These are phyloP conservation scores for Nasonia vitripennis DNA, from an alignment of 1,140 invertebrate species.

Conservation along the genomic window DNA sequence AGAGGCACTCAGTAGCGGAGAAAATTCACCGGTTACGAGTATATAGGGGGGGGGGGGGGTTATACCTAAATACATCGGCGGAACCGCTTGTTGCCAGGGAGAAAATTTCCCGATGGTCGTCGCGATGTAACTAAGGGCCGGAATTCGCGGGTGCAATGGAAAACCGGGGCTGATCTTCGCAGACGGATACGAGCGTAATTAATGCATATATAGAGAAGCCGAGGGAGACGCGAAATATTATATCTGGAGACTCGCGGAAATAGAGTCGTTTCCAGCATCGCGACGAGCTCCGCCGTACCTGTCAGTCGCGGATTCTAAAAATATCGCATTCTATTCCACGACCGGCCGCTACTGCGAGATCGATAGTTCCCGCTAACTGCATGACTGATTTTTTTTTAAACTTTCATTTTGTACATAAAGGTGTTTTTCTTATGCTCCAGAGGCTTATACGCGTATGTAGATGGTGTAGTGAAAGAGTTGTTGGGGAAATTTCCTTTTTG, in stretches of 20 bases:
- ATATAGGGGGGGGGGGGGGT: not conserved
- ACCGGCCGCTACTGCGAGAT: constrained; percentile 11
- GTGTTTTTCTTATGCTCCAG: too few species aligned
- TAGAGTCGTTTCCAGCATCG: constrained; percentile 58
- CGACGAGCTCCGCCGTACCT: constrained; percentile 52
- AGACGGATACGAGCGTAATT: constrained; percentile 43
- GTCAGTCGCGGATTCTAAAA: constrained; percentile 60
- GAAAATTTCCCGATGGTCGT: not conserved
- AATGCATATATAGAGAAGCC: constrained; percentile 30
- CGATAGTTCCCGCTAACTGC: constrained; percentile 40
- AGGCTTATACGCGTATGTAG: too few species aligned
- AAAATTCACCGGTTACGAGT: not conserved
- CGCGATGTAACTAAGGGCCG: not conserved
- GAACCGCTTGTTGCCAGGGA: not conserved
- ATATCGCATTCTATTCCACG: constrained; percentile 53
- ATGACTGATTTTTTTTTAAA: not conserved
- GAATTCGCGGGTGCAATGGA: not conserved
- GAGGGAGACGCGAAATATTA: not conserved
- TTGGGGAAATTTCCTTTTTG: not conserved
- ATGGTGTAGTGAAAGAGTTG: not conserved
- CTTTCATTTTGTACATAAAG: not conserved
- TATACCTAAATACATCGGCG: too few species aligned
- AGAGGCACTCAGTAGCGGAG: not conserved
- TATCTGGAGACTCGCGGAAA: constrained; percentile 54
- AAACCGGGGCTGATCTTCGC: not conserved